Base-by-base conservation (phyloP, 64 coral and sea anemone genomes). In the Montipora cactus region DNA sequence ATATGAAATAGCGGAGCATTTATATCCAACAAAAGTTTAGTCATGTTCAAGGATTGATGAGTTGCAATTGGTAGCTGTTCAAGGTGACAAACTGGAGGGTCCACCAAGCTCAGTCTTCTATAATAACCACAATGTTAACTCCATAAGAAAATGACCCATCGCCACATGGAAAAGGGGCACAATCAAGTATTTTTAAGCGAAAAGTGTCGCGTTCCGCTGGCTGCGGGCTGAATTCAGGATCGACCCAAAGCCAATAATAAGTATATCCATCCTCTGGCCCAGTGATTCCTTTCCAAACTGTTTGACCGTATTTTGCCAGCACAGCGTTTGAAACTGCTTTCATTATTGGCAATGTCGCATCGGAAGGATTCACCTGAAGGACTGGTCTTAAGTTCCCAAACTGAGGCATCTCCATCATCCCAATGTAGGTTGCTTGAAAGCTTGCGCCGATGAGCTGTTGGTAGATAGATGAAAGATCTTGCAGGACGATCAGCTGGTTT, bases 231-330 rank as follows among this genome's bases (percentile, higher is more conserved):
- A 59, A 62, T 7, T 1, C 22, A 22, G 77, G 61, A 6, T 74
- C 37, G 8, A 91, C 90, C 91, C 91, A 93, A 4, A 93, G 48
- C 91, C 76, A 15, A 0, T 80, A 80, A 21, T 84, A 19, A 4
- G 5, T 7, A 83, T 5, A 37, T 0, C 44, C 51, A n/a, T 72
- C 73, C 48, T 80, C 20, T 1, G 48, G 74, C 1, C 81, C 59
- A n/a, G 84, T 93, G 5, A 93, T 93, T 21, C 91, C 91, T 79
- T 93, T 93, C 91, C 84, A 93, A 11, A 93, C 47, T 0, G 0
- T 4, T 12, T 12, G 0, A 5, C 76, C 66, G 57, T 88, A 87
- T 21, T 2, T 44, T 22, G 21, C 2, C 12, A 47, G 2, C 47
- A 74, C 84, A 13, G 11, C 25, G 3, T 3, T 20, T 55, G 22